These are phyloP conservation scores for Mastomys coucha DNA, from an alignment of 2,113 vertebrate species.

Conservation along the genomic window DNA sequence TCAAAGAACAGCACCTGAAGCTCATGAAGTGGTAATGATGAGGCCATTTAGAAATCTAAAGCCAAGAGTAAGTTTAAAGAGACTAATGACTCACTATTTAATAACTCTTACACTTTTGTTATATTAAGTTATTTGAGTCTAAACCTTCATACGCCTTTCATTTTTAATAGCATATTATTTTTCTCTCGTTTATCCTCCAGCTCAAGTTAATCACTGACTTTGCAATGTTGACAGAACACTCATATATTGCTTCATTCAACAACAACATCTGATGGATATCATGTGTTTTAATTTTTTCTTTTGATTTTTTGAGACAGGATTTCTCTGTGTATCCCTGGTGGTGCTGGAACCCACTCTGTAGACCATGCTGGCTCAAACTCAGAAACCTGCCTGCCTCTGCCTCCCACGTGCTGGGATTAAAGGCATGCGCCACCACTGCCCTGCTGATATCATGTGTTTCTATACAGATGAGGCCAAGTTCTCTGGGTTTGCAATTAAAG, in stretches of 20 bases:
- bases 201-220: neutral
- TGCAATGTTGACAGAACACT: neutral
- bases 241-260: neutral
- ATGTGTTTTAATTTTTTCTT: no score
- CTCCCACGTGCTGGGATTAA: no score
- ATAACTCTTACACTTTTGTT: neutral
- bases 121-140: neutral
- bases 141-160: neutral
- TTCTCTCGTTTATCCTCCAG: neutral
- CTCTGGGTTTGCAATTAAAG: neutral
- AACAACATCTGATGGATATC: neutral
- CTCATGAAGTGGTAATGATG: neutral
- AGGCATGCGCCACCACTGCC: no score
- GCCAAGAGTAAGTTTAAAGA: no score
- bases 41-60: neutral
- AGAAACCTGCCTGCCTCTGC: no score
- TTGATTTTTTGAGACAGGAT: no score
- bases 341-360: no score
- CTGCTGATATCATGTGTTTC: neutral
- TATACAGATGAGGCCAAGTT: neutral
- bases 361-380: no score
- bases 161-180: neutral
- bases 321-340: no score
- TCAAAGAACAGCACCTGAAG: neutral
- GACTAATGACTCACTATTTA: no score